These are phyloP conservation scores for Carcina quercana DNA, from an alignment of 2,888 invertebrate species.

Conservation along the genomic window DNA sequence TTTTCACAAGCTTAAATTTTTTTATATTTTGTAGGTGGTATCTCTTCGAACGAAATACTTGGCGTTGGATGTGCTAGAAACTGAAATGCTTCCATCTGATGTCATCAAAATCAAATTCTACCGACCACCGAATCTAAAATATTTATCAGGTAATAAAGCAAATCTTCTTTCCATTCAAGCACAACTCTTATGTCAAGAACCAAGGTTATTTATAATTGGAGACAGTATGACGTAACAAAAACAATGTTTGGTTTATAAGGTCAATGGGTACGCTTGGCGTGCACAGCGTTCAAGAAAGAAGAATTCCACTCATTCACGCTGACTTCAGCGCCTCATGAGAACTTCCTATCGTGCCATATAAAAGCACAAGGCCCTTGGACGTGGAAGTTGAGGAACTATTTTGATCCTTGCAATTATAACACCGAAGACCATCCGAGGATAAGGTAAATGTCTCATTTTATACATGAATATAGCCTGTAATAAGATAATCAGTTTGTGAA, in stretches of 20 bases:
- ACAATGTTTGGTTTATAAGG: slow-evolving; percentile 53
- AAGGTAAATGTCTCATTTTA: slow-evolving; percentile 36
- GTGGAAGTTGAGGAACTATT: slow-evolving; percentile 96
- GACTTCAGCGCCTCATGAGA: slow-evolving; percentile 97
- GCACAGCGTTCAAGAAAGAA: slow-evolving; percentile 90
- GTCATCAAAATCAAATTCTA: slow-evolving; percentile 96
- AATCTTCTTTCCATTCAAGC: neutral
- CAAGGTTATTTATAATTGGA: neutral
- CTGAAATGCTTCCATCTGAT: slow-evolving; percentile 94
- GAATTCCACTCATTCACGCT: slow-evolving; percentile 97
- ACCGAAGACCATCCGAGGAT: slow-evolving; percentile 90
- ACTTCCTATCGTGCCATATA: slow-evolving; percentile 95
- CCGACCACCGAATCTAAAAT: slow-evolving; percentile 95
- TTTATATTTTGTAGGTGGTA: slow-evolving; percentile 77
- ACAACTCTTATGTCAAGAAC: neutral
- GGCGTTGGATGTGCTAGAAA: slow-evolving; percentile 94
- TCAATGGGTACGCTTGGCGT: slow-evolving; percentile 95
- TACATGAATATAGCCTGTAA: slow-evolving; percentile 18
- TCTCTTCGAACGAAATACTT: slow-evolving; percentile 92
- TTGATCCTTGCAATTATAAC: slow-evolving; percentile 93
- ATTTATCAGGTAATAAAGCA: slow-evolving; percentile 76
- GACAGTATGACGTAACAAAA: neutral
- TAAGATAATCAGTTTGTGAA: no score
- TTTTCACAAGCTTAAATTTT: neutral
- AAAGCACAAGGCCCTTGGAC: slow-evolving; percentile 95